Conservation (phyloP, 2,113 vertebrate genomes). For the Centropus unirufus region DNA sequence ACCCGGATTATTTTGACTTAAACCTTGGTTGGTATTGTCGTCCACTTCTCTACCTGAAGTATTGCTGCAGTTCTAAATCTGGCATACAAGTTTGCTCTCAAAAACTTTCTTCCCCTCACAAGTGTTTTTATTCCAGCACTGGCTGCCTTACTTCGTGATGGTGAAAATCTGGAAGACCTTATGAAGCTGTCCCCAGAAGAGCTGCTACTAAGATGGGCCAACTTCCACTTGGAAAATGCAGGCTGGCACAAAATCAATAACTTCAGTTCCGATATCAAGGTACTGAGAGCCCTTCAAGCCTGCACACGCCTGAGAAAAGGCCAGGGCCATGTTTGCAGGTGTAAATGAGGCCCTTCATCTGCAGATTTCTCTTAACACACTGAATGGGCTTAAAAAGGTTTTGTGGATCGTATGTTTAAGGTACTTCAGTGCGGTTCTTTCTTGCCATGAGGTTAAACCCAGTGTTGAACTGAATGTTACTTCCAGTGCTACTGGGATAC, state of each 20-base stretch:
- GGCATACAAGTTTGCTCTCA: background rate
- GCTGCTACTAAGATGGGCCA: conserved; percentile 94
- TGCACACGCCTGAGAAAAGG: background rate
- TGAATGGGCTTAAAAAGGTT: background rate
- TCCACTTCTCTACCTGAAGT: background rate
- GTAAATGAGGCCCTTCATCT: background rate
- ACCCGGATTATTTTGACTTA: background rate
- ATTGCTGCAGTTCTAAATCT: background rate
- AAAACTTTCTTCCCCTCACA: background rate
- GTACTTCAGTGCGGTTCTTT: background rate
- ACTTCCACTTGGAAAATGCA: conserved; percentile 92
- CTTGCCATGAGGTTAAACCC: background rate
- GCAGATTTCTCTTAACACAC: background rate
- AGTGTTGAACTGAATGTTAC: background rate
- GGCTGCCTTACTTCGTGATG: conserved; percentile 92
- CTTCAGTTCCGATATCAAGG: conserved; percentile 96
- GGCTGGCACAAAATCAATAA: conserved; percentile 92
- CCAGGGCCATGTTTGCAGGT: background rate
- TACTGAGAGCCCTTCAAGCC: conserved; percentile 40
- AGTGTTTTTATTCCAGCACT: conserved; percentile 79
- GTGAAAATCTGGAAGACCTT: conserved; percentile 94
- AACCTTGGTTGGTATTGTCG: background rate
- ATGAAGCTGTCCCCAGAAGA: conserved; percentile 97
- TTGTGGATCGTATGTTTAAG: background rate
- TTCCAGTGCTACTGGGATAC: background rate